A percentile compares a stretch with the other conserved stretches of the same genome.
These are phyloP conservation scores for Drosophila fungiperda DNA, from an alignment of 2,888 invertebrate species.

Conservation along the genomic window DNA sequence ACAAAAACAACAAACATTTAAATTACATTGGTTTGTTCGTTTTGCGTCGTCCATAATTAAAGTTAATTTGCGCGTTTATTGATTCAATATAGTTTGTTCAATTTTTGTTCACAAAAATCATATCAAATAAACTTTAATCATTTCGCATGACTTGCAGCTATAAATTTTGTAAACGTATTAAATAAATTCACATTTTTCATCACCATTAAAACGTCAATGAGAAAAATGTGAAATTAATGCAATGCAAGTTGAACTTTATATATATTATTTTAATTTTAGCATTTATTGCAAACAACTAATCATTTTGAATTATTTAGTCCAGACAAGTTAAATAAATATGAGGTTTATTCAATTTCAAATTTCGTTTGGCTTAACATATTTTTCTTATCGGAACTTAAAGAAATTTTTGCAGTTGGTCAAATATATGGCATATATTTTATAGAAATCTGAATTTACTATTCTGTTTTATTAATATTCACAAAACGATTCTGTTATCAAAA, in stretches of 20 bases:
- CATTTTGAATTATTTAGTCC: not conserved
- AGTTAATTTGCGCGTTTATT: slow-evolving; percentile 58
- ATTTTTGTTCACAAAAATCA: slow-evolving; percentile 19
- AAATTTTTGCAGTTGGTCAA: not conserved
- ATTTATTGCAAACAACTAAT: not conserved
- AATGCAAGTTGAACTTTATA: not conserved
- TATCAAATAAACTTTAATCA: slow-evolving; percentile 27
- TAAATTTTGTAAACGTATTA: slow-evolving; percentile 8
- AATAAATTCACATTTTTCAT: not conserved
- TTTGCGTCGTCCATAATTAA: slow-evolving; percentile 52
- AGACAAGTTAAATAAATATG: too few relatives aligned
- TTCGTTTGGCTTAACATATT: not conserved
- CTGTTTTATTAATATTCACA: not conserved
- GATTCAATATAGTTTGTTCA: slow-evolving; percentile 34
- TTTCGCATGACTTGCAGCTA: slow-evolving; percentile 31
- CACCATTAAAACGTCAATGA: not conserved
- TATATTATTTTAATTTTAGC: not conserved
- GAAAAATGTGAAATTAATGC: not conserved
- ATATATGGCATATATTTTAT: not conserved
- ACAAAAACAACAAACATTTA: slow-evolving; percentile 22
- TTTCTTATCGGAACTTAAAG: not conserved
- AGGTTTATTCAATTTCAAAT: not conserved
- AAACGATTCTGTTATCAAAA: not conserved
- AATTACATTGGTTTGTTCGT: slow-evolving; percentile 28
- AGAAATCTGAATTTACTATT: not conserved